These are phyloP conservation scores for Syngnathus typhle DNA, from an alignment of 2,113 vertebrate genomes.

Conservation along the genomic window DNA sequence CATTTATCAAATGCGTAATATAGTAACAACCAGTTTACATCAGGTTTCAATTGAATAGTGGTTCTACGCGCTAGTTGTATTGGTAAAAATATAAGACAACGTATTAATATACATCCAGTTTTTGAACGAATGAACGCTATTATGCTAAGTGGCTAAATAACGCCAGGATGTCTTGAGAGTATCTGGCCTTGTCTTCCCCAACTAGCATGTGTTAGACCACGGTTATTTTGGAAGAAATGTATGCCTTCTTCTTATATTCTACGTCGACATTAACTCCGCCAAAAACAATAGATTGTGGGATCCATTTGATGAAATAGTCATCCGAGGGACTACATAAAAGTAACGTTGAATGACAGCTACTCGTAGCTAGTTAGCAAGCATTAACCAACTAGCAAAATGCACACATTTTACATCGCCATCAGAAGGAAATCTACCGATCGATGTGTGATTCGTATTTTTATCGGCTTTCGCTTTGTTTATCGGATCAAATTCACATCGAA, in stretches of 20 bases:
- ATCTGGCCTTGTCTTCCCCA: conserved; percentile 52
- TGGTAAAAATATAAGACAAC: neutral
- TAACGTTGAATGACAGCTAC: conserved; percentile 37
- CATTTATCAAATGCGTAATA: conserved; percentile 3
- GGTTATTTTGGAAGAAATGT: conserved; percentile 2
- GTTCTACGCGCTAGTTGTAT: neutral
- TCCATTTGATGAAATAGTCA: neutral
- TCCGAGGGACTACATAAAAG: conserved; percentile 8
- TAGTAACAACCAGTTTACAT: neutral
- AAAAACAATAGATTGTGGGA: neutral
- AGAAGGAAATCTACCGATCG: neutral
- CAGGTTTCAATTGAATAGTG: neutral
- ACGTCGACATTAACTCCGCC: neutral
- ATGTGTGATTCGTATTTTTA: neutral
- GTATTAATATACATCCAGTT: neutral
- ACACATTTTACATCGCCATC: neutral
- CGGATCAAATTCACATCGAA: neutral
- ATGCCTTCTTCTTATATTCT: neutral
- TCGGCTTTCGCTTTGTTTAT: neutral
- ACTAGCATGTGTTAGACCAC: conserved; percentile 15
- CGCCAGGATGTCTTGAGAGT: conserved; percentile 13
- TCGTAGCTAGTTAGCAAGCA: conserved; percentile 23
- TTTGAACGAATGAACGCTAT: conserved; percentile 16
- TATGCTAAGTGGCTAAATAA: conserved; percentile 23
- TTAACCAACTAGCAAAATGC: neutral